phyloP scores from a whole-genome alignment of 2,113 vertebrate species.

The Sigmodon hispidus region DNA sequence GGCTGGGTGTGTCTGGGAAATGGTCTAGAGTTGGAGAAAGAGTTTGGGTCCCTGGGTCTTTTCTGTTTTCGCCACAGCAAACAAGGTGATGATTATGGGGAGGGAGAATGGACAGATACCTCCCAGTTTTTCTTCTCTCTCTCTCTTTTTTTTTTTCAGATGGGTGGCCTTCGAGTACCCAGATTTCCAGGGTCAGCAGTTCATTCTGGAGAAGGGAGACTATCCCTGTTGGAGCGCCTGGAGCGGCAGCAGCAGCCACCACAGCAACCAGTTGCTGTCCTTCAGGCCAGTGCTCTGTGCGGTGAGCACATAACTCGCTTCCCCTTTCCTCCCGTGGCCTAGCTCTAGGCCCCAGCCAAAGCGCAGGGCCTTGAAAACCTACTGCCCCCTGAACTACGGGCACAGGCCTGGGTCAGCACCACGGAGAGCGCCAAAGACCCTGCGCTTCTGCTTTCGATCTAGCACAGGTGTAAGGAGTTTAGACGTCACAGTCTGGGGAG shows the following conservation, averaged over 20 bases:
- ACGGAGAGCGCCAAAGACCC: not conserved
- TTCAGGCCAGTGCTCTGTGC: constrained; percentile 95
- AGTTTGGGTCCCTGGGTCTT: not conserved
- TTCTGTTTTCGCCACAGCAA: not conserved
- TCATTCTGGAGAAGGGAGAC: constrained; percentile 98
- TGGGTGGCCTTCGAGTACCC: constrained; percentile 97
- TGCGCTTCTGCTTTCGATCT: not conserved
- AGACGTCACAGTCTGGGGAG: not conserved
- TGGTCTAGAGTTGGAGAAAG: not conserved
- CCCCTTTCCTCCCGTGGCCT: not conserved
- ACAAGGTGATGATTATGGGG: not conserved
- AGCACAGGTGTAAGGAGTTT: not conserved
- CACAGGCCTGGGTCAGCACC: constrained; percentile 59
- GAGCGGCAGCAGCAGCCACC: constrained; percentile 96
- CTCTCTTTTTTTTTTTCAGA: constrained; percentile 81
- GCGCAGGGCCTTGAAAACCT: accelerated
- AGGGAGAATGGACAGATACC: not conserved
- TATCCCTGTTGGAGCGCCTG: constrained; percentile 95
- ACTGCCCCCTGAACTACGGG: not conserved
- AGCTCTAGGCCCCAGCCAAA: not conserved
- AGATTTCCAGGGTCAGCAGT: constrained; percentile 98
- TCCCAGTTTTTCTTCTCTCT: constrained; percentile 4
- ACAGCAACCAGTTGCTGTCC: constrained; percentile 96
- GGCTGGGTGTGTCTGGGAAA: not conserved
- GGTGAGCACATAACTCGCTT: constrained; percentile 85